Evolutionary conservation across 2,797 vertebrate genomes (phyloP), one percentile per base, ranked within the genome.

Genomic region (Macropodus opercularis): DNA sequence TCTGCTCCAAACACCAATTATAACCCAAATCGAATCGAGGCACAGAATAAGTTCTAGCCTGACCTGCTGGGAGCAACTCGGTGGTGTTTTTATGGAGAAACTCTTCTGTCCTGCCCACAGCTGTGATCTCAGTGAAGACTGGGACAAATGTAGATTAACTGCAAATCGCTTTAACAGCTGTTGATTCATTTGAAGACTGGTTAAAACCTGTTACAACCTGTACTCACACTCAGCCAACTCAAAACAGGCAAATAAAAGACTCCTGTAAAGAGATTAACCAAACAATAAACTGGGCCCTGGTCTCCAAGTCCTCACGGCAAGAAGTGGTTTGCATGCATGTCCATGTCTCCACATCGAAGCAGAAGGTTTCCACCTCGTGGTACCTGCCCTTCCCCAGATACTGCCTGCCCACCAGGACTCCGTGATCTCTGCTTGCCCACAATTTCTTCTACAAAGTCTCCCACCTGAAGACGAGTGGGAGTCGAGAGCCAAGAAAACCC

Each of bases 161-260:
- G n/a, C n/a, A n/a, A n/a, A n/a, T n/a, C n/a, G n/a, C n/a, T n/a
- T n/a, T n/a, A n/a, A n/a, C n/a, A n/a, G n/a, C n/a, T n/a, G n/a
- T n/a, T n/a, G 40, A 50, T 24, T 0, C 21, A 52, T 56, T 32
- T 55, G 15, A 59, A 56, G 46, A 24, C 21, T 23, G 15, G 36
- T 17, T 41, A 52, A 42, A 63, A 41, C 18, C 17, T 5, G 14
- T 46, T 35, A 23, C 36, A 48, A 27, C 12, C 40, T 43, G 0
- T 4, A 0, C 55, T 3, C 38, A 36, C 3, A 19, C 5, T 1
- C 31, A 18, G 23, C 41, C 0, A 2, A 40, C 27, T 55, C 59
- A 22, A 50, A 38, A 22, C 42, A 18, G 22, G 8, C 53, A 63
- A 50, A 77, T 65, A 55, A 77, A 65, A 72, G 48, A 9, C 8